Evolutionary conservation across 2,888 invertebrate genomes (phyloP).

Genomic region (Litoditis marina): DNA sequence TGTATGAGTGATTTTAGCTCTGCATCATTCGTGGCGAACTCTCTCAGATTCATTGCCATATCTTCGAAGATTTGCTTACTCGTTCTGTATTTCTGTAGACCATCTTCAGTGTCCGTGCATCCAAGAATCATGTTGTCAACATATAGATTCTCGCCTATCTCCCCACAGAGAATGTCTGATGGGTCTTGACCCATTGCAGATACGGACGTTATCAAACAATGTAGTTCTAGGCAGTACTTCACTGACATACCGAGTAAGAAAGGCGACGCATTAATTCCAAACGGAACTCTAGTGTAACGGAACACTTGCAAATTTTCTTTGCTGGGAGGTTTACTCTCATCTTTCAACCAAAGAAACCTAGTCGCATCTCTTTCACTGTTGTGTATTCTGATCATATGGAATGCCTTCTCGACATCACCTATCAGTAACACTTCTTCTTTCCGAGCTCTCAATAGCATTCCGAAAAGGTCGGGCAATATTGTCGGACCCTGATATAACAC

Average conservation of each 20-base stretch:
- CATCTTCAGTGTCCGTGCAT: neutral
- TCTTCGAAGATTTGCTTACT: neutral
- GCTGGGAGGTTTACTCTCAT: constrained; percentile 11
- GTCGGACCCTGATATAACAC: constrained; percentile 25
- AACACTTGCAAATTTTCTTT: constrained; percentile 23
- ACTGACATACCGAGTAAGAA: constrained; percentile 30
- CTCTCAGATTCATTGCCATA: constrained; percentile 7
- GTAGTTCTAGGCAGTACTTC: too few species aligned
- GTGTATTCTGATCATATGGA: constrained; percentile 31
- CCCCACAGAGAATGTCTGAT: neutral
- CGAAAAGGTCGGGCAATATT: constrained; percentile 21
- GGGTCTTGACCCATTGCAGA: too few species aligned
- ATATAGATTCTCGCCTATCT: constrained; percentile 3
- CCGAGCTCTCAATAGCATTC: constrained; percentile 30
- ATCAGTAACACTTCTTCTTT: constrained; percentile 7
- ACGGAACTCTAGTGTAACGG: constrained; percentile 34
- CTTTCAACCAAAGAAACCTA: constrained; percentile 34
- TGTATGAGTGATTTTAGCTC: neutral
- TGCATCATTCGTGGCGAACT: neutral
- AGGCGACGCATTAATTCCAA: constrained; percentile 30
- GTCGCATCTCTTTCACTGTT: constrained; percentile 24
- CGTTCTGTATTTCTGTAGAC: constrained; percentile 1
- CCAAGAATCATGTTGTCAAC: constrained; percentile 6
- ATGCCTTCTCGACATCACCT: constrained; percentile 44
- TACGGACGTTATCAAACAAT: too few species aligned